Base-by-base conservation (phyloP, 1,140 invertebrate species). In the Camponotus floridanus region DNA sequence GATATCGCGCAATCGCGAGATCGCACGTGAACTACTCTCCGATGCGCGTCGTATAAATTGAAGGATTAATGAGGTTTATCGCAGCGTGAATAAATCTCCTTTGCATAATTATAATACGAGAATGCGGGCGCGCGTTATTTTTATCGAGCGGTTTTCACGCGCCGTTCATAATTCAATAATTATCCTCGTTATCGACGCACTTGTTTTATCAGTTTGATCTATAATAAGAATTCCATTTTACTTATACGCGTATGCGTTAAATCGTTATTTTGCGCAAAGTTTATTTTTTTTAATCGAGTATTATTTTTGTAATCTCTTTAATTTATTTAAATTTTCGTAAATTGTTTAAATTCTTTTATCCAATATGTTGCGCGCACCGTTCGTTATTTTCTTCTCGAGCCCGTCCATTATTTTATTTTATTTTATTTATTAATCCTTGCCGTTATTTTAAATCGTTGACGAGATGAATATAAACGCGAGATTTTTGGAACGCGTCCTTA, bases 1-100 rank as follows among this genome's bases (percentile, higher is more conserved):
- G 78, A 45, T 39, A 33, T 78, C 59, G 39, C 21, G 51, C 45
- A 71, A 83, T 73, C 31, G 26, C 36, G 36, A 61, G 26, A 61
- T 73, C 45, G 26, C 45, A 55, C 33, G 51, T 21, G 51, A 51
- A 61, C 18, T 61, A 26, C 36, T 81, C 55, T 39, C 9, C 51
- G 48, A 81, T 31, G 33, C 33, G 9, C 31, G 33, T 55, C 78
- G 79, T 73, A 81, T 48, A 59, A 70, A 71, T 21, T 31, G 45
- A 33, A 18, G 26, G 42, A 81, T 73, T 73, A 81, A 81, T 33
- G 51, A 57, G 64, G 26, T 42, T 71, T 42, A 59, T 81, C 36
- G 55, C 18, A 61, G 67, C 39, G 13, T 15, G 11, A 33, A 45
- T 48, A 21, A 64, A 36, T 42, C 51, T 45, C 11, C 31, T 8